phyloP scores from a whole-genome alignment of 1,140 invertebrate species.

The Copidosoma floridanum region DNA sequence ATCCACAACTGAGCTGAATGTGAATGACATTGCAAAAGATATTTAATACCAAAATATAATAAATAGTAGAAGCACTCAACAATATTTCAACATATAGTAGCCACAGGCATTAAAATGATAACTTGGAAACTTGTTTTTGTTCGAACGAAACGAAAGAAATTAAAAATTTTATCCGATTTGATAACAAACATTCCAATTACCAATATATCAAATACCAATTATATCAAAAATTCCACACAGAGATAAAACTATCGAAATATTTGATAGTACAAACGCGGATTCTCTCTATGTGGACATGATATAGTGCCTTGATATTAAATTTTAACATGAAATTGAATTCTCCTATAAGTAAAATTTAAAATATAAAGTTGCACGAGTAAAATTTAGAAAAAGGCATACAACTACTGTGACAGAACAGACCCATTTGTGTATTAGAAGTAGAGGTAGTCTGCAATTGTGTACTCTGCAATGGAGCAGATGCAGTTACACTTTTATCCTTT shows the following conservation, averaged over 20 bases:
- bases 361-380: slow-evolving; percentile 9
- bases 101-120: slow-evolving; percentile 12
- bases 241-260: no score
- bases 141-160: no score
- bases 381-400: slow-evolving; percentile 42
- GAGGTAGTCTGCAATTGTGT: slow-evolving; percentile 52
- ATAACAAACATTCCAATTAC: slow-evolving; percentile 13
- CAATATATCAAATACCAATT: slow-evolving; percentile 6
- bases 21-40: slow-evolving; percentile 3
- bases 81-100: slow-evolving; percentile 10
- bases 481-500: slow-evolving; percentile 48
- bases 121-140: not conserved
- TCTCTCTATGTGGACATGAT: slow-evolving; percentile 8
- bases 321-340: slow-evolving; percentile 5
- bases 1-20: slow-evolving; percentile 16
- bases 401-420: slow-evolving; percentile 55
- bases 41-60: slow-evolving; percentile 7
- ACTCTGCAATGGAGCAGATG: slow-evolving; percentile 48
- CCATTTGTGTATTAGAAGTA: slow-evolving; percentile 53
- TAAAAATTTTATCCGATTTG: no score
- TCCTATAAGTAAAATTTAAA: slow-evolving; percentile 21
- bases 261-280: no score
- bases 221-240: slow-evolving; percentile 18
- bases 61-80: slow-evolving; percentile 24
- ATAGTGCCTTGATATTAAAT: not conserved